Conservation (phyloP, 1,140 invertebrate genomes). For the Drosophila rhopaloa region DNA sequence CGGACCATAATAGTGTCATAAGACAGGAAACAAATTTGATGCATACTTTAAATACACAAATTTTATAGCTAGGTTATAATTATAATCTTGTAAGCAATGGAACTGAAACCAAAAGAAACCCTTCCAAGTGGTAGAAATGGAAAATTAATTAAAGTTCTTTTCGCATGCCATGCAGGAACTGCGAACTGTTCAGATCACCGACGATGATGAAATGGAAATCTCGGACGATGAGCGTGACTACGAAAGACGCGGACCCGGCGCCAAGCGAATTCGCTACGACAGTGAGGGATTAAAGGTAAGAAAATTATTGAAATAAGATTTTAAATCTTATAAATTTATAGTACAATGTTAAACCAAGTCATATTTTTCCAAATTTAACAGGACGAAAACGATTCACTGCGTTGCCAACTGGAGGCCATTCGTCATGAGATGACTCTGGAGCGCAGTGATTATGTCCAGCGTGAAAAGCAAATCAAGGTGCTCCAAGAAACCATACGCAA, state of each 20-base stretch:
- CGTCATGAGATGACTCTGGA: constrained; percentile 94
- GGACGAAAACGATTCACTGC: constrained; percentile 94
- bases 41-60: constrained; percentile 64
- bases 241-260: constrained; percentile 54
- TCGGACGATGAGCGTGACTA: constrained; percentile 84
- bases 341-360: too few relatives aligned
- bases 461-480: constrained; percentile 84
- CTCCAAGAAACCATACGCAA: constrained; percentile 91
- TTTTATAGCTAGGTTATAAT: constrained; percentile 70
- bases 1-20: constrained; percentile 49
- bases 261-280: constrained; percentile 74
- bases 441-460: constrained; percentile 87
- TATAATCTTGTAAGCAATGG: constrained; percentile 40
- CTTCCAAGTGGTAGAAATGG: constrained; percentile 7
- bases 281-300: constrained; percentile 77
- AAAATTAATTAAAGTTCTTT: constrained; percentile 27
- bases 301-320: neutral
- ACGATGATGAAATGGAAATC: constrained; percentile 86
- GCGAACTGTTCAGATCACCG: constrained; percentile 89
- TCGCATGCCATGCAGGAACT: constrained; percentile 88
- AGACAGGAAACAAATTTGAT: constrained; percentile 53
- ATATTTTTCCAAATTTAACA: constrained; percentile 62
- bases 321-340: too few relatives aligned
- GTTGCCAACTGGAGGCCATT: constrained; percentile 96
- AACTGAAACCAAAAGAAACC: constrained; percentile 7